These are phyloP conservation scores for Sylvia borin DNA, from an alignment of 2,797 vertebrate genomes.

Conservation along the genomic window DNA sequence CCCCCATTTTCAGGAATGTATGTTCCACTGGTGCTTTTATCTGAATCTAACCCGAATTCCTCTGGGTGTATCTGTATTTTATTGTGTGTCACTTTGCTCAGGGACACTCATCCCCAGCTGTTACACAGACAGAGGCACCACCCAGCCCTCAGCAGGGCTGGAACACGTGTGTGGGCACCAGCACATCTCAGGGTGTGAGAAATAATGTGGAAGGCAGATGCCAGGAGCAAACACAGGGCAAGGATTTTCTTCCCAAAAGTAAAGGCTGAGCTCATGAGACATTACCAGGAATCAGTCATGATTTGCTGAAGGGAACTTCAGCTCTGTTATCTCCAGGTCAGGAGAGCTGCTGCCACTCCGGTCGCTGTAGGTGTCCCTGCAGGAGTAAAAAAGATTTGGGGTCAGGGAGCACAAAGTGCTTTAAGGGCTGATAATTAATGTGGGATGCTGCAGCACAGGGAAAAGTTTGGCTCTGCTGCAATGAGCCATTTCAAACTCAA, in stretches of 20 bases:
- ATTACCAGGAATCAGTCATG: slow-evolving; percentile 76
- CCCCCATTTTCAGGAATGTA: background rate
- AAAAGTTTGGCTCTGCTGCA: background rate
- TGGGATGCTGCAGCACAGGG: background rate
- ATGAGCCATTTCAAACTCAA: background rate
- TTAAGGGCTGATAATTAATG: background rate
- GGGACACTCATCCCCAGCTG: background rate
- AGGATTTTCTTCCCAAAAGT: background rate
- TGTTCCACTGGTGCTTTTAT: background rate
- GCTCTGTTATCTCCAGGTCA: slow-evolving; percentile 86
- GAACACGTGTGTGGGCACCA: background rate
- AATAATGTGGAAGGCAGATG: background rate
- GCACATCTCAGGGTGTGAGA: background rate
- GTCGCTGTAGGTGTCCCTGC: slow-evolving; percentile 93
- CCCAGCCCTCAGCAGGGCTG: background rate
- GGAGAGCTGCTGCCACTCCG: slow-evolving; percentile 90
- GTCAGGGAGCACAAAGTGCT: background rate
- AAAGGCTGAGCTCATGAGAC: background rate
- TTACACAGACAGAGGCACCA: background rate
- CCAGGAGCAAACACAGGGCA: background rate
- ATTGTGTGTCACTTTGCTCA: background rate
- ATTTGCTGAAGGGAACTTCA: slow-evolving; percentile 84
- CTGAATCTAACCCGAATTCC: background rate
- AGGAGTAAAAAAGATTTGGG: background rate
- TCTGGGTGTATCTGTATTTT: background rate